Evolutionary conservation across 2,113 vertebrate genomes (phyloP).

Genomic region (Bombycilla garrulus): DNA sequence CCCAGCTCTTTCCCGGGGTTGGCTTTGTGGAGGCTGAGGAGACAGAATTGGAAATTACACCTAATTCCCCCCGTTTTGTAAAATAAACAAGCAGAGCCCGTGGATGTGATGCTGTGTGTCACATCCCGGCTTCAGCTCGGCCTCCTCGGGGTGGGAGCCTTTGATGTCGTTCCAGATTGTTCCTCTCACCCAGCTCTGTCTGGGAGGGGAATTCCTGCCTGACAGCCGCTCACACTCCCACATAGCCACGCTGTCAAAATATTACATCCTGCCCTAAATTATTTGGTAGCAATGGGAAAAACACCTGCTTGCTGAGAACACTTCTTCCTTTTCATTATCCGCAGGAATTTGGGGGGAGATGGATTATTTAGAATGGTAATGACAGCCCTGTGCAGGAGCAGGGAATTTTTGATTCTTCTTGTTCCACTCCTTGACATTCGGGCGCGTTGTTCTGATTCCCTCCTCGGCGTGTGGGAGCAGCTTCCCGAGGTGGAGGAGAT

Average conservation of each 20-base stretch:
- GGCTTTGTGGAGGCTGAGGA: not conserved
- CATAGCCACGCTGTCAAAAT: not conserved
- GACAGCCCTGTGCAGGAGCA: not conserved
- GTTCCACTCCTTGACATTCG: not conserved
- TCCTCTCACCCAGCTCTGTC: not conserved
- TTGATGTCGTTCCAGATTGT: not conserved
- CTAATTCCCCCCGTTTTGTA: not conserved
- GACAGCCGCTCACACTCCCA: not conserved
- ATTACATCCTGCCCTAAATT: constrained; percentile 8
- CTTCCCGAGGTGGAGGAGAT: not conserved
- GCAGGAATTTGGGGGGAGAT: not conserved
- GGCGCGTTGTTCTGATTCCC: not conserved
- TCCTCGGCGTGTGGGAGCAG: not conserved
- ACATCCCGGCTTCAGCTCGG: not conserved
- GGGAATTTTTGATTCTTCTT: not conserved
- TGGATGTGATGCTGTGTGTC: not conserved
- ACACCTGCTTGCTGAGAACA: not conserved
- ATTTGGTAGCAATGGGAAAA: constrained; percentile 44
- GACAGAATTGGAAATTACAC: not conserved
- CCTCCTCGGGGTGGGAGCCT: not conserved
- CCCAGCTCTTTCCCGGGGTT: not conserved
- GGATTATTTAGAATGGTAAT: not conserved
- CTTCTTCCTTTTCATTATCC: not conserved
- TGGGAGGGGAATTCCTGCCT: constrained; percentile 8
- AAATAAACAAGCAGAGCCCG: accelerated